Percentiles rank a stretch among this genome's conserved stretches.
Conservation (phyloP, 2,888 invertebrate genomes). For the Vanessa cardui region DNA sequence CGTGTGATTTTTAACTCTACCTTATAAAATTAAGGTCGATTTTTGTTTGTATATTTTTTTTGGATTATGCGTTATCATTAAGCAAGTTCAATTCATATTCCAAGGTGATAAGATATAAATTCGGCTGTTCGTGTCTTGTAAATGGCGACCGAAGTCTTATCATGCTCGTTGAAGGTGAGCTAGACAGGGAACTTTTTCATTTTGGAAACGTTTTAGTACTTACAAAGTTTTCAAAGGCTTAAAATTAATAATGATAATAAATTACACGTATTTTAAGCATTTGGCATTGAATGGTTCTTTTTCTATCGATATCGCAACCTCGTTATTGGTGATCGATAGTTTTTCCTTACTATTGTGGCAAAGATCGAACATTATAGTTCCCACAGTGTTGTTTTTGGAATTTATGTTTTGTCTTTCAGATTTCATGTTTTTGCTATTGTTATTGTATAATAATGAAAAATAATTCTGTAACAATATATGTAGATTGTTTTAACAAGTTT, state of each 20-base stretch:
- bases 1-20: slow-evolving; percentile 45
- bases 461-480: too few relatives aligned
- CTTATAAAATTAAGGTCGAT: slow-evolving; percentile 41
- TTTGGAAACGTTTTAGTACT: slow-evolving; percentile 46
- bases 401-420: too few relatives aligned
- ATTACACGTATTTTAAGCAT: slow-evolving; percentile 15
- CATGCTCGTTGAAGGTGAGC: slow-evolving; percentile 50
- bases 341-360: neutral
- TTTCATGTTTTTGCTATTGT: too few relatives aligned
- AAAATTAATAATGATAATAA: slow-evolving; percentile 38
- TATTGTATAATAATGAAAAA: too few relatives aligned
- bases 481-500: too few relatives aligned
- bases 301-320: slow-evolving; percentile 5
- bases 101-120: slow-evolving; percentile 35
- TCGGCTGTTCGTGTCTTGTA: slow-evolving; percentile 29
- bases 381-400: too few relatives aligned
- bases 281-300: neutral
- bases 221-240: slow-evolving; percentile 44
- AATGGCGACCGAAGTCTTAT: slow-evolving; percentile 48
- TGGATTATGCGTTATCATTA: slow-evolving; percentile 32
- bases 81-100: slow-evolving; percentile 40
- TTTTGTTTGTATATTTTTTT: slow-evolving; percentile 35
- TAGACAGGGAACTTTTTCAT: slow-evolving; percentile 50
- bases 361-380: neutral
- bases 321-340: slow-evolving; percentile 1